Conservation (phyloP, 2,888 invertebrate genomes). For the Athalia rosae region DNA sequence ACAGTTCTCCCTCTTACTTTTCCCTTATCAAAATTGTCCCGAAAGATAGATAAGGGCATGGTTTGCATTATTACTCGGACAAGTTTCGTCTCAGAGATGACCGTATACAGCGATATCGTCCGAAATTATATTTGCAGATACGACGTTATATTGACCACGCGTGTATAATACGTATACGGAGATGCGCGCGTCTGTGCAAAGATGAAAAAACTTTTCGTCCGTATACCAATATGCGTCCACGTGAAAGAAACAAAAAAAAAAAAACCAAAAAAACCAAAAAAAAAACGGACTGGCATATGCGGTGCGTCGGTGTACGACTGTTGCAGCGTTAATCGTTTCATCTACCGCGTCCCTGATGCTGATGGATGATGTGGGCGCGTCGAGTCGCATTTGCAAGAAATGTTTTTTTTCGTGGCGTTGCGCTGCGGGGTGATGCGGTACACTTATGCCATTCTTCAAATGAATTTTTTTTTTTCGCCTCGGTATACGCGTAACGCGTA, state of each 20-base stretch:
- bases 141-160: too few relatives aligned
- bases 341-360: conserved; percentile 22
- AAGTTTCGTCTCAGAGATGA: conserved; percentile 8
- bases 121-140: background rate
- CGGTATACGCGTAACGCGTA: background rate
- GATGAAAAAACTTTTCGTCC: conserved; percentile 7
- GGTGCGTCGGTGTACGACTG: conserved; percentile 15
- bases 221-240: background rate
- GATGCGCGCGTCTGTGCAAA: too few relatives aligned
- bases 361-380: conserved; percentile 23
- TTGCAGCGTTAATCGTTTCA: conserved; percentile 23
- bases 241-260: background rate
- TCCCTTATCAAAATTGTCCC: conserved; percentile 3
- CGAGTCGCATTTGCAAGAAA: conserved; percentile 35
- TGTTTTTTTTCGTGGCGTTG: background rate
- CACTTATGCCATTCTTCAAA: conserved; percentile 9
- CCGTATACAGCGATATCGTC: conserved; percentile 3
- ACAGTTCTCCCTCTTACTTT: background rate
- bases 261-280: background rate
- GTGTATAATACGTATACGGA: too few relatives aligned
- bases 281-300: conserved; percentile 26
- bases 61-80: background rate
- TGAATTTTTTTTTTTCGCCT: conserved; percentile 16
- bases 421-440: too few relatives aligned
- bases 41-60: background rate